A percentile compares a stretch with the other conserved stretches of the same genome.
Evolutionary conservation across 35 echinoderm and acorn worm species (phyloP).

Genomic region (Heliocidaris tuberculata): DNA sequence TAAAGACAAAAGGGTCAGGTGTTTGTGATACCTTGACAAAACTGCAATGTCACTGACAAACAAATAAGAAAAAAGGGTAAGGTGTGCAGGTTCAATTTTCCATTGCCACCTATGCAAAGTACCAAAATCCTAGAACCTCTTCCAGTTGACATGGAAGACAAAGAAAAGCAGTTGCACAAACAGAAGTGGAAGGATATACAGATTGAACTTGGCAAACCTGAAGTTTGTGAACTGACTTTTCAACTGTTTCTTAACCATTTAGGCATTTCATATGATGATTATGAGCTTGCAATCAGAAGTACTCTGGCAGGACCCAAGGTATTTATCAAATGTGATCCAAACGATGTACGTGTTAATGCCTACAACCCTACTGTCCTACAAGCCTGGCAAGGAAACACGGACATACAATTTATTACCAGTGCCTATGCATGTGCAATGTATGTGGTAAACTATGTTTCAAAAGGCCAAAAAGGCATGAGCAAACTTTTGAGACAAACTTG

Average conservation of each 20-base stretch:
- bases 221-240: constrained; percentile 49
- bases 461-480: constrained; percentile 68
- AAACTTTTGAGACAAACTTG: constrained; percentile 22
- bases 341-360: constrained; percentile 57
- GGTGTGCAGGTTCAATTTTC: constrained; percentile 66
- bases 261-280: constrained; percentile 28
- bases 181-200: constrained; percentile 24
- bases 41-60: constrained; percentile 54
- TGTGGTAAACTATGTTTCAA: constrained; percentile 57
- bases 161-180: neutral
- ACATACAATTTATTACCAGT: constrained; percentile 59
- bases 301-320: constrained; percentile 26
- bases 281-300: constrained; percentile 46
- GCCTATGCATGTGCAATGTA: constrained; percentile 63
- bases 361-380: constrained; percentile 42
- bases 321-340: constrained; percentile 52
- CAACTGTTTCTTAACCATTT: constrained; percentile 37
- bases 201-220: constrained; percentile 17
- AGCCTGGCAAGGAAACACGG: constrained; percentile 52
- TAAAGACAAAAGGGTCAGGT: neutral
- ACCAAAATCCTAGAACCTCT: constrained; percentile 48
- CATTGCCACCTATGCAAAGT: constrained; percentile 51
- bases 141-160: constrained; percentile 29
- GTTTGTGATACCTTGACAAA: neutral
- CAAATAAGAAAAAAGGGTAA: constrained; percentile 26